Base-by-base conservation (phyloP, 2,113 vertebrate species). In the Sus scrofa region DNA sequence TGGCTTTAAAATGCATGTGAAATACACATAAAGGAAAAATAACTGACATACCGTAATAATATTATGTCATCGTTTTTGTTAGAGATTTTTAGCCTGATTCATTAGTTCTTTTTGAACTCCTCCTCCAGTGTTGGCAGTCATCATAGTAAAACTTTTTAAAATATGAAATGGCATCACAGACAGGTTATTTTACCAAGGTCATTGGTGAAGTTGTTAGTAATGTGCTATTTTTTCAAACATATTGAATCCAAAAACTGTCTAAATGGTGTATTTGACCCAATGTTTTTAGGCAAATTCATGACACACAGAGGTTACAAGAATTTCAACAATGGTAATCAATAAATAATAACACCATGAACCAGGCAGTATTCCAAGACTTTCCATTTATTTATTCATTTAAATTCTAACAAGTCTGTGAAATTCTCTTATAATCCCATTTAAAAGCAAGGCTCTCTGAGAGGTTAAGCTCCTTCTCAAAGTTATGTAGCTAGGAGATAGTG, bases 1-100 rank as follows among this genome's bases (percentile, higher is more conserved):
- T 94, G 92, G 22, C 65, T 95, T 92, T 88, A 70, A 75, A 95
- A 88, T 56, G 27, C 22, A 86, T 73, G 32, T 22, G 91, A 77
- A 54, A 6, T 81, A 94, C 39, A 75, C 32, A 85, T 54, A 84
- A 89, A 94, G 52, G 3, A 37, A 20, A 71, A 74, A 82, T 81
- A 2, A 12, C 7, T 84, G 26, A 81, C 39, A 71, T 39, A 30
- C 15, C 2, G 0, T 67, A 75, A 62, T 77, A 81, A 54, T 86
- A 79, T 44, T 88, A 22, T 84, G 7, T 20, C 13, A 34, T 67
- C 44, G 6, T 79, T 24, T 54, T 92, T 56, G 3, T 77, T 75
- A 52, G 26, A 71, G 60, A 54, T 71, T 71, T 71, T 96, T 91
- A 87, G 18, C 10, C 60, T 58, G 30, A 58, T 62, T 78, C 4